Conservation (phyloP, 2,888 invertebrate species). For the Mellilla xanthometata region DNA sequence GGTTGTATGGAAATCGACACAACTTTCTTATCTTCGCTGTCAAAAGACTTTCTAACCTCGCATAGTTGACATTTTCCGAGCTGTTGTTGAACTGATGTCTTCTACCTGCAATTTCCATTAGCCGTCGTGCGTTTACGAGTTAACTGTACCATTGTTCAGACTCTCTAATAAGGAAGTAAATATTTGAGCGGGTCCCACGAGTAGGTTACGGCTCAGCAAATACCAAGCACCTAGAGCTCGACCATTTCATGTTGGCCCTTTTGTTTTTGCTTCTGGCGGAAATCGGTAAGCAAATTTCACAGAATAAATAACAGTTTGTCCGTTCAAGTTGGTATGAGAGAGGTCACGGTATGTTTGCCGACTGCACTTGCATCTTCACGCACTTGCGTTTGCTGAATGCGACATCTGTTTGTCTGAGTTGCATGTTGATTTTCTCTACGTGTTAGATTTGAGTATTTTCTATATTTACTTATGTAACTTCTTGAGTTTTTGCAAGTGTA, state of each 20-base stretch:
- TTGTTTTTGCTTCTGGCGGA: not conserved
- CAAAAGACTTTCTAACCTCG: constrained; percentile 11
- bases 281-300: constrained; percentile 2
- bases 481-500: too few relatives aligned
- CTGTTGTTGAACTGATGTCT: constrained; percentile 34
- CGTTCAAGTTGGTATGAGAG: not conserved
- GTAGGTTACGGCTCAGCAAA: constrained; percentile 35
- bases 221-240: constrained; percentile 43
- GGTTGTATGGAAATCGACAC: constrained; percentile 1
- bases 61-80: constrained; percentile 28
- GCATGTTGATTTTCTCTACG: constrained; percentile 17
- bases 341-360: constrained; percentile 5
- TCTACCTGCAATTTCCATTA: constrained; percentile 38
- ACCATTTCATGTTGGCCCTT: constrained; percentile 4
- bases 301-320: not conserved
- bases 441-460: constrained; percentile 4
- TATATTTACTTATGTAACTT: too few relatives aligned
- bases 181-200: constrained; percentile 60
- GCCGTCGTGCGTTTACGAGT: constrained; percentile 56
- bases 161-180: constrained; percentile 77
- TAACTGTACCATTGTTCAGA: constrained; percentile 66
- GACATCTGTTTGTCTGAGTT: constrained; percentile 16
- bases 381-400: constrained; percentile 8
- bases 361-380: not conserved
- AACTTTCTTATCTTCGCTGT: constrained; percentile 9